Conservation (phyloP, 2,888 invertebrate species). For the Fragum fragum region DNA sequence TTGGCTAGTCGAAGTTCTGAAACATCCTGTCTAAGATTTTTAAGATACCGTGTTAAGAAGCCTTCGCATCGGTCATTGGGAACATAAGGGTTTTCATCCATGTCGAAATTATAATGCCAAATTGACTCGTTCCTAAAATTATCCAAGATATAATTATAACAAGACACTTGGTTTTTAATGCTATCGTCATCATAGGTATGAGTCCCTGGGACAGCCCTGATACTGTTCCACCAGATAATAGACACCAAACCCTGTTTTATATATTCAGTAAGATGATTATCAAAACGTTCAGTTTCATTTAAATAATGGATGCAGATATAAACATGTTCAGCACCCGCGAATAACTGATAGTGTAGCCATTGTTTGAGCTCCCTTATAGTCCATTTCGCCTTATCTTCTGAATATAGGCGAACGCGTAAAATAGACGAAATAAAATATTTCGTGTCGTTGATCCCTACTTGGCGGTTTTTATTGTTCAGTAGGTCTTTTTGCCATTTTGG, state of each 20-base stretch:
- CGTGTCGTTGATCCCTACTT: not conserved
- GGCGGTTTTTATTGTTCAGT: not conserved
- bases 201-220: not conserved
- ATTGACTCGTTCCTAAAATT: slow-evolving; percentile 32
- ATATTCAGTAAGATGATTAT: not conserved
- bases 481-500: slow-evolving; percentile 6
- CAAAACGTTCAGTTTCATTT: not conserved
- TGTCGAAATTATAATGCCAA: slow-evolving; percentile 71
- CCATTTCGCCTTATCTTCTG: not conserved
- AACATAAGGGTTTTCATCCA: slow-evolving; percentile 71
- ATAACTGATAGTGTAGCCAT: slow-evolving; percentile 18
- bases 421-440: slow-evolving; percentile 1
- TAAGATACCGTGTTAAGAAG: slow-evolving; percentile 44
- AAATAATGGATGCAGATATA: slow-evolving; percentile 8
- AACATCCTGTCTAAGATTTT: not conserved
- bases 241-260: not conserved
- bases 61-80: slow-evolving; percentile 57
- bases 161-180: slow-evolving; percentile 20
- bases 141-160: slow-evolving; percentile 65
- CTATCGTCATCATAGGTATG: not conserved
- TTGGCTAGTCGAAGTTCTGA: slow-evolving; percentile 40
- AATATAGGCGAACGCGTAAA: slow-evolving; percentile 1
- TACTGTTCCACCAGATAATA: not conserved
- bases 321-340: slow-evolving; percentile 1
- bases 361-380: slow-evolving; percentile 2